phyloP scores from a whole-genome alignment of 2,797 vertebrate species.

The Hippoglossus hippoglossus region DNA sequence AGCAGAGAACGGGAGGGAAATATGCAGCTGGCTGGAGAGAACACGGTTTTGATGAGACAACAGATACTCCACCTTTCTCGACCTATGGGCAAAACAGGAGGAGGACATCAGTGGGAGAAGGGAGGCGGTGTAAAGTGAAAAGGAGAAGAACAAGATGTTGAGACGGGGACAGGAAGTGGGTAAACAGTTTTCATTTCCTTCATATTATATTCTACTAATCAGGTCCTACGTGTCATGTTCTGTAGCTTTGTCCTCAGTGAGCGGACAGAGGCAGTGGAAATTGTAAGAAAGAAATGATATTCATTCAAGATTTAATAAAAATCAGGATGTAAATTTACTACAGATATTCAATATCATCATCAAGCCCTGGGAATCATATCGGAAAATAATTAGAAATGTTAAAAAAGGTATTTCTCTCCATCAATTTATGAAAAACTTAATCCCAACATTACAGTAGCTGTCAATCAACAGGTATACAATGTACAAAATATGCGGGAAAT shows the following conservation, averaged over 20 bases:
- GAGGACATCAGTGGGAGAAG: conserved; percentile 20
- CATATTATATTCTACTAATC: conserved; percentile 53
- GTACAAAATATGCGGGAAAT: too few relatives aligned
- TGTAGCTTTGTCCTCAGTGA: conserved; percentile 5
- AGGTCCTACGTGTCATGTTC: neutral
- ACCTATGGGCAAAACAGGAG: conserved; percentile 43
- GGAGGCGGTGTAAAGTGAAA: conserved; percentile 15
- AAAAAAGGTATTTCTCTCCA: too few relatives aligned
- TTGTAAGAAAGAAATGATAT: too few relatives aligned
- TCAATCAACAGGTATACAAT: too few relatives aligned
- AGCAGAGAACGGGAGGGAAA: conserved; percentile 21
- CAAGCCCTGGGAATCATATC: too few relatives aligned
- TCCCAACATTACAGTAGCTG: too few relatives aligned
- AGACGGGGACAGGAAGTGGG: conserved; percentile 30
- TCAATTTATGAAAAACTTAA: too few relatives aligned
- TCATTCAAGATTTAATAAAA: too few relatives aligned
- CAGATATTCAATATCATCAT: too few relatives aligned
- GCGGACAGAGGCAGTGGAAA: too few relatives aligned
- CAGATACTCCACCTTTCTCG: conserved; percentile 61
- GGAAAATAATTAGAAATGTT: too few relatives aligned
- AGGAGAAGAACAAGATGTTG: neutral
- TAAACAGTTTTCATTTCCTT: conserved; percentile 31
- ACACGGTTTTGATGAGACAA: conserved; percentile 49
- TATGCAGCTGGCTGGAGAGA: conserved; percentile 26
- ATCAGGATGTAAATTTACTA: too few relatives aligned